Conservation (phyloP, 2,797 vertebrate genomes). For the Coendou prehensilis region DNA sequence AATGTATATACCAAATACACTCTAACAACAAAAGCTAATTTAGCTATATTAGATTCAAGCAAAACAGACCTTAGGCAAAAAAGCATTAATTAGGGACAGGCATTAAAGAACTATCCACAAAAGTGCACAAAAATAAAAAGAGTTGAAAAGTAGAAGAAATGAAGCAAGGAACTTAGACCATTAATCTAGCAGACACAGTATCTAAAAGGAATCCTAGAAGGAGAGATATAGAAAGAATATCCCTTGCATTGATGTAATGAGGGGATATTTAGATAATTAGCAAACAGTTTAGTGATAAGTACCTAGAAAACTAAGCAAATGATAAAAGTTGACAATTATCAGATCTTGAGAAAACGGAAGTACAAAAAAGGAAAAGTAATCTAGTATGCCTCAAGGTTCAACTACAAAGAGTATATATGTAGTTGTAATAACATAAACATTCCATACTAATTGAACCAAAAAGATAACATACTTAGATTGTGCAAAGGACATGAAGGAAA, state of each 20-base stretch:
- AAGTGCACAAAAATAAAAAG: not conserved
- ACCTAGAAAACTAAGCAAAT: conserved; percentile 29
- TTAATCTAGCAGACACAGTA: not conserved
- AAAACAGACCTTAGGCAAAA: not conserved
- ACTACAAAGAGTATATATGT: not conserved
- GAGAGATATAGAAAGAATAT: not conserved
- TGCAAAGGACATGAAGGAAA: not conserved
- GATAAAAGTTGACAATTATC: not conserved
- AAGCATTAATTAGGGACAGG: not conserved
- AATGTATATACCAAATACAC: not conserved
- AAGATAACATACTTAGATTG: not conserved
- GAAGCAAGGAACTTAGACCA: not conserved
- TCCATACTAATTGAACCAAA: conserved; percentile 19
- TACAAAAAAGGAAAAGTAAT: not conserved
- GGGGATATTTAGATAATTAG: not conserved
- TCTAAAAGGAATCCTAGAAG: not conserved
- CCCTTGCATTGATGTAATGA: not conserved
- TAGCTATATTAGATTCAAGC: conserved; percentile 11
- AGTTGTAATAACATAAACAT: not conserved
- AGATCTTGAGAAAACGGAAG: conserved; percentile 6
- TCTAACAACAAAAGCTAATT: not conserved
- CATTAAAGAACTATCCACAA: not conserved
- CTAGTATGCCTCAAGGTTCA: not conserved
- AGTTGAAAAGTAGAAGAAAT: not conserved
- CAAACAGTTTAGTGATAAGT: not conserved